Evolutionary conservation across 2,888 invertebrate species (phyloP).

Genomic region (Glyphotaelius pellucidus): DNA sequence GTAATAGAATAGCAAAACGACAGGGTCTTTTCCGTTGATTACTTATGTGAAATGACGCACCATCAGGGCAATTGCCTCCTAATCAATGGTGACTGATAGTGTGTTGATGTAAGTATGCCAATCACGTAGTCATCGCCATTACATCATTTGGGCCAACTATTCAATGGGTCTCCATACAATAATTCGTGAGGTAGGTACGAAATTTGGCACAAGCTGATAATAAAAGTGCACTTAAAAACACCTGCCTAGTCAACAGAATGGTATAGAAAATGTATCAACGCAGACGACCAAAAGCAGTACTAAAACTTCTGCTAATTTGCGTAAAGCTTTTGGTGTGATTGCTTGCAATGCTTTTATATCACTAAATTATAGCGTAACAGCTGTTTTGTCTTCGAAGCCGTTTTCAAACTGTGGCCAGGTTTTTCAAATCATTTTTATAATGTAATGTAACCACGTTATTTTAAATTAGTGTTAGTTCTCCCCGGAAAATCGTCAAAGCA

Average conservation of each 20-base stretch:
- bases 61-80: background rate
- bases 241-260: background rate
- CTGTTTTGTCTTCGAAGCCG: background rate
- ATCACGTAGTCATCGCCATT: background rate
- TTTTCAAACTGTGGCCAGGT: background rate
- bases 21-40: background rate
- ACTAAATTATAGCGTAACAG: too few relatives aligned
- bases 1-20: background rate
- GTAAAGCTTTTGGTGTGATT: background rate
- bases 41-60: background rate
- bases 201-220: background rate
- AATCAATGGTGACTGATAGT: background rate
- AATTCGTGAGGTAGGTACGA: constrained; percentile 2
- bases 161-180: background rate
- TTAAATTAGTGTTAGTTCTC: too few relatives aligned
- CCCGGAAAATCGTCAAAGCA: too few relatives aligned
- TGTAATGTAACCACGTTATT: background rate
- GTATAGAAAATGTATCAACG: background rate
- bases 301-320: background rate
- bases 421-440: background rate
- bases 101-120: background rate
- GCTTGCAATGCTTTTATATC: too few relatives aligned
- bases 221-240: background rate
- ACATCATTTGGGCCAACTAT: background rate
- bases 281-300: background rate